These are phyloP conservation scores for Passer montanus DNA, from an alignment of 2,113 vertebrate genomes.

Conservation along the genomic window DNA sequence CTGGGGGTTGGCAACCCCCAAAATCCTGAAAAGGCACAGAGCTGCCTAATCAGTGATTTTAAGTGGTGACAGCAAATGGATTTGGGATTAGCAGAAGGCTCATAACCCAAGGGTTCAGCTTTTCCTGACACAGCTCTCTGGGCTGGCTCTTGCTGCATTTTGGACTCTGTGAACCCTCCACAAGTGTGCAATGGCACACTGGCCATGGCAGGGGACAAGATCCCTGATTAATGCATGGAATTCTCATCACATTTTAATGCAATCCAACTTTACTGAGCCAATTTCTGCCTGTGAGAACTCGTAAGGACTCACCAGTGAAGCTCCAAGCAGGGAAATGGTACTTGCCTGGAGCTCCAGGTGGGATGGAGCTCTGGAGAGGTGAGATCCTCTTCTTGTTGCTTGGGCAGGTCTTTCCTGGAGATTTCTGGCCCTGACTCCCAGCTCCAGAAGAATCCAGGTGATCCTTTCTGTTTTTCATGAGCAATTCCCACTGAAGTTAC, in stretches of 20 bases:
- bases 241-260: neutral
- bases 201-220: neutral
- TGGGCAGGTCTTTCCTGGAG: neutral
- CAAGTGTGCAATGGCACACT: accelerated
- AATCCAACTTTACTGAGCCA: neutral
- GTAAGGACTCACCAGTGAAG: neutral
- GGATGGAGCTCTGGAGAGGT: neutral
- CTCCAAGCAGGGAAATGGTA: neutral
- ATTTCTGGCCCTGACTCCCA: neutral
- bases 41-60: neutral
- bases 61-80: neutral
- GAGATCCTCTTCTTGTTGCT: neutral
- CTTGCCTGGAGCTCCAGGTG: neutral
- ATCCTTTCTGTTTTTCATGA: neutral
- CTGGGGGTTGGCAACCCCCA: neutral
- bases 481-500: neutral
- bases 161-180: neutral
- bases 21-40: neutral
- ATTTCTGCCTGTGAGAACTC: accelerated
- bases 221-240: neutral
- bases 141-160: neutral
- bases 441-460: neutral
- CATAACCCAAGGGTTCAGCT: neutral
- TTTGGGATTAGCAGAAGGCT: neutral
- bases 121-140: neutral